These are phyloP conservation scores for Drosophila tanythrix DNA, from an alignment of 2,888 invertebrate species.

Conservation along the genomic window DNA sequence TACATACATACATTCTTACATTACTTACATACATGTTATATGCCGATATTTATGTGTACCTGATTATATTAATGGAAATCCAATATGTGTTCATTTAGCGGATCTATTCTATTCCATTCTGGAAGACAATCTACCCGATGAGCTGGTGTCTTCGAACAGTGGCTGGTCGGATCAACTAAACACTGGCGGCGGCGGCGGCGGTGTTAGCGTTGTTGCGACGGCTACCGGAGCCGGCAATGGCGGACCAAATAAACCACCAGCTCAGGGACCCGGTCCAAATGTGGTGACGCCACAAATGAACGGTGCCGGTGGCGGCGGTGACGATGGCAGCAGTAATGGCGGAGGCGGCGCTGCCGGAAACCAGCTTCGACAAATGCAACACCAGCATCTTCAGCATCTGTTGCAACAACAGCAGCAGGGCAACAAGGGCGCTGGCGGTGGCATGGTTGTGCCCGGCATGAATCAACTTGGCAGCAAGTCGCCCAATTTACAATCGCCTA, in stretches of 20 bases:
- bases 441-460: conserved; percentile 87
- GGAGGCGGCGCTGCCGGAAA: conserved; percentile 56
- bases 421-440: conserved; percentile 74
- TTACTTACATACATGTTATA: neutral
- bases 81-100: conserved; percentile 83
- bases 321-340: conserved; percentile 46
- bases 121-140: conserved; percentile 96
- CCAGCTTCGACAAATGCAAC: conserved; percentile 85
- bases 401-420: conserved; percentile 86
- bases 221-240: conserved; percentile 79
- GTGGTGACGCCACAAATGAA: conserved; percentile 86
- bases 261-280: conserved; percentile 93
- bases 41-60: neutral
- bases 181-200: conserved; percentile 84
- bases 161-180: conserved; percentile 89
- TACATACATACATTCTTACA: neutral
- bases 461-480: conserved; percentile 92
- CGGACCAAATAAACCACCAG: conserved; percentile 89
- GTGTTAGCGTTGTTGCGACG: conserved; percentile 84
- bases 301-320: conserved; percentile 86
- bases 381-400: conserved; percentile 88
- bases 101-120: conserved; percentile 90
- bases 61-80: neutral
- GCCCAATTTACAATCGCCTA: conserved; percentile 93
- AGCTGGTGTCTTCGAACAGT: conserved; percentile 91